Evolutionary conservation across 2,888 invertebrate genomes (phyloP).

Genomic region (Odontocerum albicorne): DNA sequence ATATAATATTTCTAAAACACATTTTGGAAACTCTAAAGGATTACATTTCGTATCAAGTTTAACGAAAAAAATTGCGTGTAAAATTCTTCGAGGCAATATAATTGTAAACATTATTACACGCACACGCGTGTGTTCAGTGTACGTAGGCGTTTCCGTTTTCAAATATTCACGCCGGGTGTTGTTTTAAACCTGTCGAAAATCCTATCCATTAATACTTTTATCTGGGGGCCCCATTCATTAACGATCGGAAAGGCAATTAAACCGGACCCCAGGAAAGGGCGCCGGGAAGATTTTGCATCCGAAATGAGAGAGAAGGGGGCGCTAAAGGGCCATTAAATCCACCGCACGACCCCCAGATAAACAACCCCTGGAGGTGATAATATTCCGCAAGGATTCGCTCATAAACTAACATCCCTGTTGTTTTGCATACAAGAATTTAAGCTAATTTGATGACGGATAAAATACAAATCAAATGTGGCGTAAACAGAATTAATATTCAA

Average conservation of each 20-base stretch:
- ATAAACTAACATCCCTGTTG: background rate
- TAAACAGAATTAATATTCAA: too few relatives aligned
- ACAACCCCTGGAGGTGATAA: slow-evolving; percentile 10
- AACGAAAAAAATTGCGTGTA: too few relatives aligned
- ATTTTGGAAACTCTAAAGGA: too few relatives aligned
- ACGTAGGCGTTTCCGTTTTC: too few relatives aligned
- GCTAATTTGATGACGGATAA: slow-evolving; percentile 14
- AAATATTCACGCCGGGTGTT: slow-evolving; percentile 17
- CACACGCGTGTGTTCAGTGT: slow-evolving; percentile 6
- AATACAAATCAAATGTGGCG: too few relatives aligned
- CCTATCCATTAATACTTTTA: slow-evolving; percentile 37
- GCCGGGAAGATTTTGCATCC: slow-evolving; percentile 34
- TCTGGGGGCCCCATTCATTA: slow-evolving; percentile 34
- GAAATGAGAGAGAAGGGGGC: slow-evolving; percentile 24
- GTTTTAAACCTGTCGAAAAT: slow-evolving; percentile 24
- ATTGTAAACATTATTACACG: background rate
- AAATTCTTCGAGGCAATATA: background rate
- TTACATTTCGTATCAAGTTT: too few relatives aligned
- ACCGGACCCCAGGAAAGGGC: slow-evolving; percentile 27
- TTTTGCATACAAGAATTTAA: slow-evolving; percentile 14
- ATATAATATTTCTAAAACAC: too few relatives aligned
- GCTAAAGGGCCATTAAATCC: slow-evolving; percentile 11
- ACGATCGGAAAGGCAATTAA: slow-evolving; percentile 37
- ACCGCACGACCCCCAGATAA: slow-evolving; percentile 6
- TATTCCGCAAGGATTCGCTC: slow-evolving; percentile 5